phyloP scores from a whole-genome alignment of 2,888 invertebrate species.

The Clusia tigrina region DNA sequence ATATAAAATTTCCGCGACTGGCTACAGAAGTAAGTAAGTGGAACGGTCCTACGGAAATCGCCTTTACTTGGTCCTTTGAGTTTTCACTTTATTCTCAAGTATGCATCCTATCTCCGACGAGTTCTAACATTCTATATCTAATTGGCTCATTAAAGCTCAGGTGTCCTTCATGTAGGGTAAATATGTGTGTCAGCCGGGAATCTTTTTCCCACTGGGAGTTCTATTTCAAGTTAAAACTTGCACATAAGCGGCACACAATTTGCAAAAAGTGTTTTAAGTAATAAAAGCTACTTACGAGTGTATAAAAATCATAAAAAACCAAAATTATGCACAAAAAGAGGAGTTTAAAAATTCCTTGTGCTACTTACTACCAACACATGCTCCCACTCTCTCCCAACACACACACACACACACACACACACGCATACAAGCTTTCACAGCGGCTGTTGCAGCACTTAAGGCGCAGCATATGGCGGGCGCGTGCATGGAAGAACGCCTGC shows the following conservation, averaged over 20 bases:
- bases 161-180: too few relatives aligned
- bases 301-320: too few relatives aligned
- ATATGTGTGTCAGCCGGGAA: too few relatives aligned
- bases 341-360: not conserved
- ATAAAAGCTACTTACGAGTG: too few relatives aligned
- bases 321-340: not conserved
- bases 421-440: not conserved
- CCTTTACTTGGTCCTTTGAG: not conserved
- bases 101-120: too few relatives aligned
- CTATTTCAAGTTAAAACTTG: too few relatives aligned
- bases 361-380: too few relatives aligned
- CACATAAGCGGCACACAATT: not conserved
- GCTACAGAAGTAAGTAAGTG: too few relatives aligned
- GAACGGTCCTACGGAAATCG: too few relatives aligned
- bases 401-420: conserved; percentile 37
- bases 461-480: conserved; percentile 42
- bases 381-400: not conserved
- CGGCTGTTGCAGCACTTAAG: not conserved
- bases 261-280: not conserved
- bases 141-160: too few relatives aligned
- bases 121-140: too few relatives aligned
- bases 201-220: not conserved
- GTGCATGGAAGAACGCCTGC: conserved; percentile 53
- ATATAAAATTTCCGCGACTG: too few relatives aligned
- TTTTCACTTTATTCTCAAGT: not conserved